A percentile compares a stretch with the other conserved stretches of the same genome.
phyloP scores from a whole-genome alignment of 2,888 invertebrate genomes.

The Lathronympha strigana region DNA sequence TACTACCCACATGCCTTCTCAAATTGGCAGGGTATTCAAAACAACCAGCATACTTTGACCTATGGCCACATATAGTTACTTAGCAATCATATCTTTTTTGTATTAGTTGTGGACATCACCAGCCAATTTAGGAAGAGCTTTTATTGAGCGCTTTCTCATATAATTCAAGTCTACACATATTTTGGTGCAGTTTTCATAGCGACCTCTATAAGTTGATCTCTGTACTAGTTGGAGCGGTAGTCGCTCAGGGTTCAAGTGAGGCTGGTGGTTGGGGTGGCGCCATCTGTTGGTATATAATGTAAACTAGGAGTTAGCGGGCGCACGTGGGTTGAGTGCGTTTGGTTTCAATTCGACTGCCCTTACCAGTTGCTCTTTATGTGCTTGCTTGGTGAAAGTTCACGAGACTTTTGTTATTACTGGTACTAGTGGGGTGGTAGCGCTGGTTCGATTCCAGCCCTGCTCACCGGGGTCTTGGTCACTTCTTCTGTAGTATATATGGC shows the following conservation, averaged over 20 bases:
- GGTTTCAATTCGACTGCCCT: slow-evolving; percentile 35
- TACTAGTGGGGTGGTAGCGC: too few relatives aligned
- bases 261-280: slow-evolving; percentile 21
- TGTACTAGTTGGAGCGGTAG: background rate
- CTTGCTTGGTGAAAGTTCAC: too few relatives aligned
- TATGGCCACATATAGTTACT: background rate
- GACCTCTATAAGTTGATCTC: background rate
- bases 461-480: too few relatives aligned
- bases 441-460: too few relatives aligned
- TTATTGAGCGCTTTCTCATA: slow-evolving; percentile 35
- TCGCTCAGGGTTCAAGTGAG: slow-evolving; percentile 6
- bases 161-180: slow-evolving; percentile 37
- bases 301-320: slow-evolving; percentile 36
- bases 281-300: slow-evolving; percentile 36
- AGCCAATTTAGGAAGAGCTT: slow-evolving; percentile 29
- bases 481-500: too few relatives aligned
- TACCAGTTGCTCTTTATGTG: slow-evolving; percentile 14
- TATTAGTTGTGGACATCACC: slow-evolving; percentile 7
- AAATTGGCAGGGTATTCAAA: slow-evolving; percentile 35
- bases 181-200: slow-evolving; percentile 30
- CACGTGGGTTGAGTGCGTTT: slow-evolving; percentile 38
- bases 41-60: slow-evolving; percentile 2
- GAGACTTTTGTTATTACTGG: too few relatives aligned
- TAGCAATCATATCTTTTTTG: background rate
- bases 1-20: slow-evolving; percentile 15